These are phyloP conservation scores for Drosophila pectinifera DNA, from an alignment of 1,140 invertebrate species.

Conservation along the genomic window DNA sequence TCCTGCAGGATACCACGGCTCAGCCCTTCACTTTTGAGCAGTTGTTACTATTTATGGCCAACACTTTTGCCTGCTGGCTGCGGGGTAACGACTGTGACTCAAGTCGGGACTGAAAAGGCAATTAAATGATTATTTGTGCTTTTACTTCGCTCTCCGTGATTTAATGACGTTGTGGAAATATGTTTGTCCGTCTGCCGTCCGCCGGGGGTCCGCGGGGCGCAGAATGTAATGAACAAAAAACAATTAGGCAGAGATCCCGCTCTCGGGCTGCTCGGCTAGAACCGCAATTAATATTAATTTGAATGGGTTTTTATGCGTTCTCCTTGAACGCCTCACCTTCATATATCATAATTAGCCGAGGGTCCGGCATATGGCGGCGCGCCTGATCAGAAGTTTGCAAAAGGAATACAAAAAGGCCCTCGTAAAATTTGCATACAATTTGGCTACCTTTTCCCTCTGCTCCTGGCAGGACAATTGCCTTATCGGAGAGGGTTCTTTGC, in stretches of 20 bases:
- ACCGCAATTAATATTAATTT: conserved; percentile 80
- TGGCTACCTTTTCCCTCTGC: conserved; percentile 26
- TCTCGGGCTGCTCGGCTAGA: conserved; percentile 18
- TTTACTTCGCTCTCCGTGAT: conserved; percentile 42
- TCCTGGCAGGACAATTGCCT: conserved; percentile 23
- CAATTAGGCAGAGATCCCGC: conserved; percentile 61
- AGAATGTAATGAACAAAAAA: conserved; percentile 66
- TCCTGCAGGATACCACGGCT: conserved; percentile 22
- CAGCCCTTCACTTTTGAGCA: conserved; percentile 58
- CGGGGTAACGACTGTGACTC: conserved; percentile 41
- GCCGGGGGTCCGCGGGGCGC: not conserved
- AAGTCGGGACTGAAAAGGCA: conserved; percentile 38
- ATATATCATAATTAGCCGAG: conserved; percentile 78
- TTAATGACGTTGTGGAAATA: conserved; percentile 69
- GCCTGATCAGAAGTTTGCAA: conserved; percentile 4
- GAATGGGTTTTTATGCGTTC: conserved; percentile 62
- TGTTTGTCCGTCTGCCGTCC: conserved; percentile 42
- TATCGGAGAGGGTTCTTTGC: conserved; percentile 41
- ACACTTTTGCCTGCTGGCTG: conserved; percentile 60
- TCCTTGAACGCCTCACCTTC: conserved; percentile 44
- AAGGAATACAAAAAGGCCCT: conserved; percentile 9
- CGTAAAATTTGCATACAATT: conserved; percentile 69
- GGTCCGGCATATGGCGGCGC: conserved; percentile 18
- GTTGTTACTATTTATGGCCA: conserved; percentile 65
- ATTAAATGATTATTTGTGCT: conserved; percentile 78